A percentile compares a stretch with the other conserved stretches of the same genome.
Evolutionary conservation across 2,888 invertebrate genomes (phyloP).

Genomic region (Eudasyphora cyanicolor): DNA sequence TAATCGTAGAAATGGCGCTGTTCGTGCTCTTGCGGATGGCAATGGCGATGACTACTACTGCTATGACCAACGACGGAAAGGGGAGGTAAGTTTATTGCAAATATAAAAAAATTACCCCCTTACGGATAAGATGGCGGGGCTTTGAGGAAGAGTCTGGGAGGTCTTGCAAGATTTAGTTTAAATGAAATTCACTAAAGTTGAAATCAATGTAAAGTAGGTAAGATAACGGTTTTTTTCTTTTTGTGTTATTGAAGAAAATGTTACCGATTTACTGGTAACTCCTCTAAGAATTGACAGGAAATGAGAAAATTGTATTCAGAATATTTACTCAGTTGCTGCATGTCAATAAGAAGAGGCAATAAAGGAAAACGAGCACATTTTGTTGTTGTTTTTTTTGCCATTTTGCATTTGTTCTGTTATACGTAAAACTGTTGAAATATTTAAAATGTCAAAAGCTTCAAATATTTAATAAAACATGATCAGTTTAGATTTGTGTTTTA

Average conservation of each 20-base stretch:
- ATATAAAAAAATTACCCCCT: slow-evolving; percentile 4
- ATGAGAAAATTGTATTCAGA: neutral
- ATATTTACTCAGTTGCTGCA: no score
- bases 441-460: no score
- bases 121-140: neutral
- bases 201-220: neutral
- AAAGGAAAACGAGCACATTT: no score
- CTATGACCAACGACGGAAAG: neutral
- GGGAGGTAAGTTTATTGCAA: neutral
- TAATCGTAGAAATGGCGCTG: neutral
- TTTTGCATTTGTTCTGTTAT: no score
- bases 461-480: no score
- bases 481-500: no score
- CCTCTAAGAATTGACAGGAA: neutral
- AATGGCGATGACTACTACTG: neutral
- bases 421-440: no score
- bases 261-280: neutral
- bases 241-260: no score
- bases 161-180: neutral
- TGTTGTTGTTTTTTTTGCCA: no score
- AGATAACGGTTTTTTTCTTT: no score
- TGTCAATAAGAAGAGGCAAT: no score
- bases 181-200: neutral
- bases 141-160: no score
- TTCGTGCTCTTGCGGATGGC: neutral